Evolutionary conservation across 2,113 vertebrate species (phyloP), one percentile per base, ranked within the genome.

Genomic region (Hucho hucho): DNA sequence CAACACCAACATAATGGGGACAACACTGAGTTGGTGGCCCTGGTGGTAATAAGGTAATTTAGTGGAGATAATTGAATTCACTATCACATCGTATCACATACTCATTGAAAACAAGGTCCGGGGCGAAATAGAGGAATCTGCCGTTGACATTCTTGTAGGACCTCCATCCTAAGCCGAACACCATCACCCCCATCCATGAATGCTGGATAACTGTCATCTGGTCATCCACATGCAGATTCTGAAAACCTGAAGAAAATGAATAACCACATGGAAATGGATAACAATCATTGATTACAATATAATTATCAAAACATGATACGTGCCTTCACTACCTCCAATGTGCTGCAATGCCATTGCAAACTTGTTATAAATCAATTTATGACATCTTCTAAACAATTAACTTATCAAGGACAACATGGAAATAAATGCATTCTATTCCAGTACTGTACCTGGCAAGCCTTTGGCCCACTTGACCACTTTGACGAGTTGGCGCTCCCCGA

Each of bases 401-500:
- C 7, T 47, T 13, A 13, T 18, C 49, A 18, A 4, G 49, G 14
- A 18, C 16, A 53, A 53, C 49, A 53, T 53, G 49, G 13, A 53
- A 53, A 53, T 53, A 53, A 4, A 11, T 72, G 12, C 28, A 12
- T 59, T 61, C 16, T 53, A 16, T 18, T 53, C 16, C 26, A 9
- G 14, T 53, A 67, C 6, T 93, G 88, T 90, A 99, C 98, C 98
- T 94, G 98, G 98, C 69, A 99, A 85, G 26, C 96, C 97, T 84
- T 99, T 99, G 25, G 98, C 98, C 98, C 98, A 99, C 74, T 99
- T 99, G 74, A 99, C 98, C 77, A 99, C 97, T 1, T 97, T 97
- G 47, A 99, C 95, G 84, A 99, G 95, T 71, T 99, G 97, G 76
- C 97, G 90, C 87, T 98, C 98, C 0, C 98, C 97, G 0, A 99